These are phyloP conservation scores for Gobiocypris rarus DNA, from an alignment of 2,113 vertebrate genomes.

Conservation along the genomic window DNA sequence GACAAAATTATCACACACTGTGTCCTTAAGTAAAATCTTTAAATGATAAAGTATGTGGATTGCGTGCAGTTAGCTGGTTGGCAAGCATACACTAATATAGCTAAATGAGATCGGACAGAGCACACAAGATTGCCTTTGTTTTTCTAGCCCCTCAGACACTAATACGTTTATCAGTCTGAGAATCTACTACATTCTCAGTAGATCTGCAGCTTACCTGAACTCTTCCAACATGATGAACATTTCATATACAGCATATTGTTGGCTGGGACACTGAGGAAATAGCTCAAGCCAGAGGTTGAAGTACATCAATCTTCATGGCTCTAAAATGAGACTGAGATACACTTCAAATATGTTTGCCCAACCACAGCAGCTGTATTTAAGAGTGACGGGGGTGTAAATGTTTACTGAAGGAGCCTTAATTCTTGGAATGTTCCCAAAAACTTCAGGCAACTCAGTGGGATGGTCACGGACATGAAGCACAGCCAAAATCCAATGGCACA, in stretches of 20 bases:
- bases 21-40: not conserved
- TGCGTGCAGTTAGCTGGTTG: not conserved
- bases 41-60: not conserved
- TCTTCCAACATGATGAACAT: conserved; percentile 31
- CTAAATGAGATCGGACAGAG: conserved; percentile 55
- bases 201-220: conserved; percentile 62
- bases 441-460: conserved; percentile 55
- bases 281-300: conserved; percentile 59
- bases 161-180: conserved; percentile 1
- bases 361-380: conserved; percentile 42
- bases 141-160: conserved; percentile 52
- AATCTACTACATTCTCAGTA: conserved; percentile 66
- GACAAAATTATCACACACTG: too few species aligned
- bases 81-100: conserved; percentile 40
- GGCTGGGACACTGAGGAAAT: conserved; percentile 61
- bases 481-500: conserved; percentile 15
- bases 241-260: conserved; percentile 29
- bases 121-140: conserved; percentile 44
- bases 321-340: conserved; percentile 64
- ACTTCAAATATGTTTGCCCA: conserved; percentile 58
- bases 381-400: conserved; percentile 53
- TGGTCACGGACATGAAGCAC: not conserved
- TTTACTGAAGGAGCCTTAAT: conserved; percentile 63
- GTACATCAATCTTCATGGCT: conserved; percentile 65
- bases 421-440: conserved; percentile 64